Percentiles rank a stretch among this genome's conserved stretches.
Evolutionary conservation across 2,888 invertebrate genomes (phyloP).

Genomic region (Polyommatus icarus): DNA sequence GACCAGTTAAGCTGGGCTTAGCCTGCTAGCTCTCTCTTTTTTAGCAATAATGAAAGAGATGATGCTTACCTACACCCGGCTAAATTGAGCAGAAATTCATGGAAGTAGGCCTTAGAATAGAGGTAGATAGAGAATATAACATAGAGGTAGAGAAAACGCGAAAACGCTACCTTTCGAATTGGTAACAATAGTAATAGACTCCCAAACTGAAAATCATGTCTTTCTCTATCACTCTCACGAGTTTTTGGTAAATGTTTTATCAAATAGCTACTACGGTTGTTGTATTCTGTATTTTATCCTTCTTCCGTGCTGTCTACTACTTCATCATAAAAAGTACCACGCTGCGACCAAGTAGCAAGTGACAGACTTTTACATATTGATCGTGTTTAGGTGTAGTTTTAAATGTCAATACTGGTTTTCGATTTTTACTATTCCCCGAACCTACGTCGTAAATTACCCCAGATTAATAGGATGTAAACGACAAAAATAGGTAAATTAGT

Average conservation of each 20-base stretch:
- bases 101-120: too few species aligned
- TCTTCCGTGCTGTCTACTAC: neutral
- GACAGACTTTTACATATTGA: neutral
- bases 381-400: neutral
- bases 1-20: neutral
- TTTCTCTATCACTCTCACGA: neutral
- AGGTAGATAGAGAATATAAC: too few species aligned
- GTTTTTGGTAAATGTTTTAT: neutral
- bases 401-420: slow-evolving; percentile 19
- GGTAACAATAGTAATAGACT: neutral
- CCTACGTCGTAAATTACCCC: neutral
- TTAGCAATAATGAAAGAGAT: neutral
- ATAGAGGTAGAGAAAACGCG: too few species aligned
- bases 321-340: neutral
- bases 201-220: neutral
- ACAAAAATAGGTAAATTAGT: slow-evolving; percentile 24
- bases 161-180: too few species aligned
- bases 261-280: neutral
- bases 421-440: slow-evolving; percentile 9
- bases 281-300: too few species aligned
- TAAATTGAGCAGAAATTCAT: too few species aligned
- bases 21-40: neutral
- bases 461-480: slow-evolving; percentile 17
- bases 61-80: too few species aligned
- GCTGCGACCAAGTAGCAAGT: slow-evolving; percentile 8